Conservation (phyloP, 1,140 invertebrate species). For the Drosophila fuyamai region DNA sequence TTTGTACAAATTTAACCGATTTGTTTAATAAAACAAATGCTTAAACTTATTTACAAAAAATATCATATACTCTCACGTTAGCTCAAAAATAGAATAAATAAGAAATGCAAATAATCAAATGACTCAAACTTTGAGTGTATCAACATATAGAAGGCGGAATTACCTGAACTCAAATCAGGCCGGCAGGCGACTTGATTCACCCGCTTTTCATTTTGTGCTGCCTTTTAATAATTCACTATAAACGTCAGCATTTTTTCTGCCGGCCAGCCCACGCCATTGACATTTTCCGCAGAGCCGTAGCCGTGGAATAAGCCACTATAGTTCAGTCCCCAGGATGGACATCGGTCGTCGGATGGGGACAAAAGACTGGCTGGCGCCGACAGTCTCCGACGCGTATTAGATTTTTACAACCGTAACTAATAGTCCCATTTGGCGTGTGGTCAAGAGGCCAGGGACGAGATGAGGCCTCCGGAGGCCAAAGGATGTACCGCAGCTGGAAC, state of each 20-base stretch:
- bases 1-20: no score
- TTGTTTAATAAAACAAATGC: no score
- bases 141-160: conserved; percentile 47
- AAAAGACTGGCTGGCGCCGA: conserved; percentile 57
- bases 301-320: conserved; percentile 21
- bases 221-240: conserved; percentile 84
- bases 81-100: no score
- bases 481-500: conserved; percentile 63
- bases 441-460: conserved; percentile 48
- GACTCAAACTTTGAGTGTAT: conserved; percentile 3
- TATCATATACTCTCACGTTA: no score
- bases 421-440: conserved; percentile 82
- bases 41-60: no score
- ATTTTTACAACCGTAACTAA: conserved; percentile 84
- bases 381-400: conserved; percentile 74
- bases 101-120: no score
- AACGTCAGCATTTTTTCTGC: conserved; percentile 64
- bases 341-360: conserved; percentile 2
- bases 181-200: conserved; percentile 58
- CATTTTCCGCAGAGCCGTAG: conserved; percentile 23
- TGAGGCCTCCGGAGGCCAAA: conserved; percentile 20
- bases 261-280: conserved; percentile 38
- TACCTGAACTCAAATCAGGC: conserved; percentile 73
- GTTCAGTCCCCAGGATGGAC: conserved; percentile 14
- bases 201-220: conserved; percentile 66